Base-by-base conservation (phyloP, 2,888 invertebrate genomes). In the Bombylius discolor region DNA sequence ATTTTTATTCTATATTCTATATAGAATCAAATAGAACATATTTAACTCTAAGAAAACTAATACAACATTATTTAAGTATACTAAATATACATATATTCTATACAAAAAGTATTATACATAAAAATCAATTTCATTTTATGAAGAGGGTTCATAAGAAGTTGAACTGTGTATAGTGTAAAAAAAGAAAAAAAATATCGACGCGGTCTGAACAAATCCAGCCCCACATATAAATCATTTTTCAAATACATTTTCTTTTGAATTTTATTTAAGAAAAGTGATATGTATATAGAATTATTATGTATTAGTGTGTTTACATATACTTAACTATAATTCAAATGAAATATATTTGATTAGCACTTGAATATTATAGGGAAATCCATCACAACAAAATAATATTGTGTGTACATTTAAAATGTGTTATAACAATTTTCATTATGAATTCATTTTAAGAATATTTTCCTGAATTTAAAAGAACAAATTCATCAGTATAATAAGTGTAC, bases 271-370 rank as follows among this genome's bases (percentile, higher is more conserved):
- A 36, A 36, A 36, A 36, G 34, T 36, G 36, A 36, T 8, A 36
- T 36, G 36, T 36, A 36, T 4, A 4, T 9, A 6, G 9, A 36
- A 8, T 9, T 36, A 36, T 36, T 4, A 11, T 42, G 39, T 42
- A 11, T 4, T 42, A 42, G 39, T 42, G 12, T 42, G 39, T 42
- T 42, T 42, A 42, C 39, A 42, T 11, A 42, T 42, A 42, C 39
- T 42, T 11, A 42, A 11, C 39, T 42, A 23, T 23, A 42, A 11
- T 42, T 42, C 6, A 42, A 42, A 42, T 11, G 8, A 11, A 42
- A 47, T 49, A 46, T 56, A 54, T 58, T 58, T 58, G 58, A 56
- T 52, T 49, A 58, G 56, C 58, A 56, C 58, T 58, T 56, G 56
- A 58, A 49, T 23, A 23, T 23, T 23, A 23, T 52, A 56, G 56